Percentiles rank a stretch among this genome's conserved stretches.
These are phyloP conservation scores for Sycophila sp. DNA, from an alignment of 1,140 invertebrate genomes.

Conservation along the genomic window DNA sequence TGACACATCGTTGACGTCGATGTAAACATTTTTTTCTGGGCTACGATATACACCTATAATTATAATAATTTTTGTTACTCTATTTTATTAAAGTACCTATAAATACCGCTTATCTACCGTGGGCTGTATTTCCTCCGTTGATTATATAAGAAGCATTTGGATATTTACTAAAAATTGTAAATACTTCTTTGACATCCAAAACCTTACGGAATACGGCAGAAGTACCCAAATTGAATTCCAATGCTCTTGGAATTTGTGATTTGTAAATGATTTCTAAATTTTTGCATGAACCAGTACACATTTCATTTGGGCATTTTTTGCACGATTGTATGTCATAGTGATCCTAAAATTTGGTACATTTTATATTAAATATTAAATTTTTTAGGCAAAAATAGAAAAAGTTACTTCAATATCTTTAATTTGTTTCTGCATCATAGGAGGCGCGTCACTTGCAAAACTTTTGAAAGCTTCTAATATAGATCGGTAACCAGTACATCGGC, in stretches of 20 bases:
- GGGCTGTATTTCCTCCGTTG: conserved; percentile 76
- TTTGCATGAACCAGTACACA: conserved; percentile 41
- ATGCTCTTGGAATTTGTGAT: neutral
- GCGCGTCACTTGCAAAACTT: conserved; percentile 74
- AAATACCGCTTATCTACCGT: conserved; percentile 63
- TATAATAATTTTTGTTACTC: neutral
- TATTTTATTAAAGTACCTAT: neutral
- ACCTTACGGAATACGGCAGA: conserved; percentile 66
- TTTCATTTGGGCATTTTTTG: conserved; percentile 46
- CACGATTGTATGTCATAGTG: conserved; percentile 58
- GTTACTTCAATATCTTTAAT: conserved; percentile 72
- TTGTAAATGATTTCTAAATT: conserved; percentile 2
- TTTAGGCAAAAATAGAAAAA: too few relatives aligned
- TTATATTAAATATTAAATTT: neutral
- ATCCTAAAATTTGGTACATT: conserved; percentile 47
- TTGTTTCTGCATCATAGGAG: conserved; percentile 59
- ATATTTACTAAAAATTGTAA: conserved; percentile 67
- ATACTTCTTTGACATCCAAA: conserved; percentile 66
- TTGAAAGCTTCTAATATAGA: conserved; percentile 87
- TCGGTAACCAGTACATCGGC: conserved; percentile 88
- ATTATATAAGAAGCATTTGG: conserved; percentile 67
- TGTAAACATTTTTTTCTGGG: conserved; percentile 69
- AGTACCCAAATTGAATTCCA: neutral
- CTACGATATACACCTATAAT: conserved; percentile 71
- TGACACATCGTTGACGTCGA: conserved; percentile 78